Conservation (phyloP, 64 coral and sea anemone genomes). For the Porites lutea region DNA sequence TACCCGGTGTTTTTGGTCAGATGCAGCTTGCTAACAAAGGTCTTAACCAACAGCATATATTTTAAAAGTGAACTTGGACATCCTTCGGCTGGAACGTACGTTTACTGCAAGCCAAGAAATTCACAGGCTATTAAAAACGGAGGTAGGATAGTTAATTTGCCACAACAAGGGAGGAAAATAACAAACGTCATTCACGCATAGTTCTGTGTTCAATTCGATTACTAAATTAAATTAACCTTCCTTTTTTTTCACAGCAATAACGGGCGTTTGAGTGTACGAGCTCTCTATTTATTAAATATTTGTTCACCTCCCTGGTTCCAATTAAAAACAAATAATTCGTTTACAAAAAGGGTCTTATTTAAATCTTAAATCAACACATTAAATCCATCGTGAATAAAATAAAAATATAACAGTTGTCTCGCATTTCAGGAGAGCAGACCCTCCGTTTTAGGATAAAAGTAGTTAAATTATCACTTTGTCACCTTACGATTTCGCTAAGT, state of each 20-base stretch:
- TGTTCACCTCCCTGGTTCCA: not conserved
- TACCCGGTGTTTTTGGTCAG: not conserved
- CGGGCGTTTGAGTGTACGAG: not conserved
- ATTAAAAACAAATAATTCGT: conserved; percentile 16
- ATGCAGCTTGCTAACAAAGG: too few species aligned
- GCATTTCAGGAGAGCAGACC: not conserved
- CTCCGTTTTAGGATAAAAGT: not conserved
- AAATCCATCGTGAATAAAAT: not conserved
- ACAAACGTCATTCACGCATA: not conserved
- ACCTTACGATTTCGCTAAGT: conserved; percentile 13
- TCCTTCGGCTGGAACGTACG: too few species aligned
- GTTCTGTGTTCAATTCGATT: not conserved
- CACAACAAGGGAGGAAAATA: not conserved
- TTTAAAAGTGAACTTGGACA: not conserved
- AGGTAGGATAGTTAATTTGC: not conserved
- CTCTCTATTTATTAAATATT: not conserved
- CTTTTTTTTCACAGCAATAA: too few species aligned
- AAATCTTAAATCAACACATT: conserved; percentile 28
- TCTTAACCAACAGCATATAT: not conserved
- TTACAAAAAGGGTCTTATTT: conserved; percentile 25
- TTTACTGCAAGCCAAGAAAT: not conserved
- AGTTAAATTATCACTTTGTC: conserved; percentile 35
- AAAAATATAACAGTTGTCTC: not conserved
- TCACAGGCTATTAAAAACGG: not conserved
- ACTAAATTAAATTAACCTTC: too few species aligned